phyloP scores from a whole-genome alignment of 2,888 invertebrate species.

The Chydorus sphaericus region DNA sequence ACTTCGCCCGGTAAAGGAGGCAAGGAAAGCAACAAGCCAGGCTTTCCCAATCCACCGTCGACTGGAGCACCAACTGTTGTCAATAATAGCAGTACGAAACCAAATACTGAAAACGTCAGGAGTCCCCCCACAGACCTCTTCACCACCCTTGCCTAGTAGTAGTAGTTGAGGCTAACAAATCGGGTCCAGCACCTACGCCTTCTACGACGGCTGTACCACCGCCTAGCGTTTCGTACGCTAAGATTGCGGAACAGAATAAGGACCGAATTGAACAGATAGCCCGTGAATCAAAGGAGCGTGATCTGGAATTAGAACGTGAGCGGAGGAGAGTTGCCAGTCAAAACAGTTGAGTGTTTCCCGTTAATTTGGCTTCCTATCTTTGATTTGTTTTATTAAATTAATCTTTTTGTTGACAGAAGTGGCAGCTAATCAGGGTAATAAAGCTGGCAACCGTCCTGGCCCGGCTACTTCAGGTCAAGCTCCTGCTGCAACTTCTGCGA shows the following conservation, averaged over 20 bases:
- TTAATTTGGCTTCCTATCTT: background rate
- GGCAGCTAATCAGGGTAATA: constrained; percentile 7
- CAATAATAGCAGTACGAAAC: no score
- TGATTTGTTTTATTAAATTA: background rate
- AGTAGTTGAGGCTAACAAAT: background rate
- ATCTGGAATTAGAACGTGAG: constrained; percentile 12
- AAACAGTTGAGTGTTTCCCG: background rate
- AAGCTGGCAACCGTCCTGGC: background rate
- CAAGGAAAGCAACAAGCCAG: constrained; percentile 1
- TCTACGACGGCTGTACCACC: background rate
- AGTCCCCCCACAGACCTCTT: background rate
- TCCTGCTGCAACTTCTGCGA: background rate
- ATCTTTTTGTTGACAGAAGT: background rate
- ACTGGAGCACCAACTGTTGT: no score
- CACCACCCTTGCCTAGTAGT: background rate
- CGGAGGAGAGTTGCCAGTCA: constrained; percentile 1
- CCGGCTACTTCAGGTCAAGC: background rate
- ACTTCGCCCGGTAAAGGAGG: constrained; percentile 45
- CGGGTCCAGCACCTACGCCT: background rate
- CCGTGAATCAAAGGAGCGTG: constrained; percentile 17
- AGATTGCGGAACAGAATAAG: constrained; percentile 19
- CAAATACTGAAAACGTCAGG: background rate
- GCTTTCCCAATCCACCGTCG: background rate
- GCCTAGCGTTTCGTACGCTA: constrained; percentile 17
- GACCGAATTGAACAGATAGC: constrained; percentile 20